Base-by-base conservation (phyloP, 2,113 vertebrate genomes). In the Tyrannus savana region DNA sequence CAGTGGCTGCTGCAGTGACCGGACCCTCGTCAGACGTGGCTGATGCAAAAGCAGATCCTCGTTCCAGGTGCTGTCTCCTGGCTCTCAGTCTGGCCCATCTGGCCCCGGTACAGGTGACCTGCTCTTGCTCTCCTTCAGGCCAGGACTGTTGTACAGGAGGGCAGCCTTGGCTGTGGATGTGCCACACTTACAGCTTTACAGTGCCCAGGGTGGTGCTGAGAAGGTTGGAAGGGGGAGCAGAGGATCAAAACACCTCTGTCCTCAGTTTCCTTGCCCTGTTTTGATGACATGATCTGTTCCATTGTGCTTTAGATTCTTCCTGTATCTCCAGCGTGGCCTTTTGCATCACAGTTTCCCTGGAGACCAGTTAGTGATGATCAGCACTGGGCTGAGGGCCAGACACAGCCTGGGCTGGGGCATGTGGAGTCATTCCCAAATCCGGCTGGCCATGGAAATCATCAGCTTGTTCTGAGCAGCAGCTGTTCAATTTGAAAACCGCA, bases 281-380 rank as follows among this genome's bases (percentile, higher is more conserved):
- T 42, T 60, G 77, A 42, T 95, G 79, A 76, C 58, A 49, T 16
- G 56, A 75, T 41, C 53, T 88, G 87, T 88, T 85, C 92, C 19
- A 2, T 76, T 90, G 37, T 89, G 74, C 81, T 64, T 67, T 19
- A 90, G 73, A 56, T 56, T 69, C 33, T 83, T 92, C 33, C 94
- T 90, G 69, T 37, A 21, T 68, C 79, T 91, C 79, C 87, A 84
- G 73, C 19, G 0, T 94, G 91, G 87, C 76, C 49, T 93, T 94
- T 73, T 91, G 88, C 96, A 94, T 98, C 94, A 88, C 89, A 87
- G 97, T 98, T 97, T 74, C 96, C 75, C 66, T 50, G 87, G 96
- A 96, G 96, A 97, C 89, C 11, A 4, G 59, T 62, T 53, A 73
- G 90, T 89, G 93, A 68, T 95, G 92, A 22, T 80, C 83, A 80